A percentile compares a stretch with the other conserved stretches of the same genome.
phyloP scores from a whole-genome alignment of 2,888 invertebrate genomes.

The Drosophila putrida region DNA sequence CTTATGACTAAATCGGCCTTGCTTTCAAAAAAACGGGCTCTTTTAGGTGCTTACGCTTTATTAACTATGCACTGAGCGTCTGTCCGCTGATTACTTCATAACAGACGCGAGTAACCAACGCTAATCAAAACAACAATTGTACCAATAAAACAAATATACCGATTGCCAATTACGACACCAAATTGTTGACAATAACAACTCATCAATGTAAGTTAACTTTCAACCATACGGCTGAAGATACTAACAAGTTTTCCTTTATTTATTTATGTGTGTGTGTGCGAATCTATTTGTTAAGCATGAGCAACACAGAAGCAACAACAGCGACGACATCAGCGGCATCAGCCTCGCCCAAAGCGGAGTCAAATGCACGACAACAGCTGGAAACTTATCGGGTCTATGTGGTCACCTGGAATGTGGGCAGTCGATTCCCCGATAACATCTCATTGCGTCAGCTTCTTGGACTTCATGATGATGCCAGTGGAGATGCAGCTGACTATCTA shows the following conservation, averaged over 20 bases:
- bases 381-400: slow-evolving; percentile 89
- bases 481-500: slow-evolving; percentile 85
- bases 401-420: slow-evolving; percentile 96
- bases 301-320: slow-evolving; percentile 24
- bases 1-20: slow-evolving; percentile 50
- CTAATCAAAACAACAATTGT: slow-evolving; percentile 11
- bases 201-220: slow-evolving; percentile 39
- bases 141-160: slow-evolving; percentile 10
- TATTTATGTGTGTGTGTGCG: slow-evolving; percentile 13
- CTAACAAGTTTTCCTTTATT: slow-evolving; percentile 25
- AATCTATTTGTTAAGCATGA: slow-evolving; percentile 30
- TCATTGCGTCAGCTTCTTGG: slow-evolving; percentile 90
- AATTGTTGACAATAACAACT: slow-evolving; percentile 7
- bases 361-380: slow-evolving; percentile 63
- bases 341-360: slow-evolving; percentile 46
- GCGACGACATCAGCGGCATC: slow-evolving; percentile 2
- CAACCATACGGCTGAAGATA: slow-evolving; percentile 7
- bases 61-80: slow-evolving; percentile 54
- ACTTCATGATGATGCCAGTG: slow-evolving; percentile 87
- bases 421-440: slow-evolving; percentile 90
- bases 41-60: slow-evolving; percentile 30
- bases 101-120: slow-evolving; percentile 4
- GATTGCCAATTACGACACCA: slow-evolving; percentile 45
- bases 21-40: slow-evolving; percentile 48
- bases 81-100: slow-evolving; percentile 49